Evolutionary conservation across 2,888 invertebrate genomes (phyloP), one percentile per base, ranked within the genome.

Genomic region (Hecatera dysodea): DNA sequence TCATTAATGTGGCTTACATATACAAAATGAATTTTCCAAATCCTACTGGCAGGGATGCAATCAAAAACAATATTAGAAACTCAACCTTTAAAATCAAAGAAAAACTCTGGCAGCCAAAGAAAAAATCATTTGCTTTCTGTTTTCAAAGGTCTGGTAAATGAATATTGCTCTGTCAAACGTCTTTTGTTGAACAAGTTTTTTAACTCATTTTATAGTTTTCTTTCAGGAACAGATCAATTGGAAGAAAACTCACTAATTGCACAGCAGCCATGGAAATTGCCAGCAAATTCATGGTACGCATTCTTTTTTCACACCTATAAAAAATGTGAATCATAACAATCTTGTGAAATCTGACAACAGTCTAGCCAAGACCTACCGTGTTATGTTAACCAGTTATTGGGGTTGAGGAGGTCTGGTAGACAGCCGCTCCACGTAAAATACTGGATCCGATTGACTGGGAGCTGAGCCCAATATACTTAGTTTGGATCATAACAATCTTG

Each of bases 201-300:
- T 64, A 72, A 68, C 68, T 69, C 66, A 74, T 78, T 78, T 78
- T 72, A 11, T 29, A 71, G 48, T 39, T 53, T 60, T 53, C 29
- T 69, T 67, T 63, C 17, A 36, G 22, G 7, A 57, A 60, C 9
- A 36, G 24, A 60, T 64, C 19, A 44, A 56, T 50, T 52, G 19
- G 15, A 48, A 53, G 17, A 50, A 39, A 33, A 29, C 19, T 63
- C 24, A 0, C 27, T 44, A 55, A n/a, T 69, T 46, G 36, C 39
- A 55, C 19, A 39, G 50, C 27, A 63, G 78, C 73, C 67, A 95
- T 95, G 95, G 95, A 95, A 82, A 95, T 95, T 62, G 94, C 94
- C 0, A 92, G 89, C 66, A 95, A 95, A 84, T 95, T 83, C 85
- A 95, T 95, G 95, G 95, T 95, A 67, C 70, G 85, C 85, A 72